phyloP scores from a whole-genome alignment of 2,113 vertebrate genomes.

The Chaetodon trifascialis region DNA sequence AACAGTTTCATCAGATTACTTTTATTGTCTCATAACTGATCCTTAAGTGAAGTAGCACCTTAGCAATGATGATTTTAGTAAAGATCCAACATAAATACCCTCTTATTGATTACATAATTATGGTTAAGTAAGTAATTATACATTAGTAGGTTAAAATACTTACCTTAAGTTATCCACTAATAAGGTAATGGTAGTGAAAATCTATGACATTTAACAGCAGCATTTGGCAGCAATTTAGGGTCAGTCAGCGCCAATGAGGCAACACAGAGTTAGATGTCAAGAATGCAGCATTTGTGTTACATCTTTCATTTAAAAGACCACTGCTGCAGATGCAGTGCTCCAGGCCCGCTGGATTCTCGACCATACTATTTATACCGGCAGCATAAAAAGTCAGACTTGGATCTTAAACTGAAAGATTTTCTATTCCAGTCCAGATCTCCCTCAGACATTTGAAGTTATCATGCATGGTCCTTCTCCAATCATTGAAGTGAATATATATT shows the following conservation, averaged over 20 bases:
- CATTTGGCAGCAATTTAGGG: background rate
- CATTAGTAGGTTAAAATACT: background rate
- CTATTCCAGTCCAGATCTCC: conserved; percentile 17
- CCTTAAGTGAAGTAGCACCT: background rate
- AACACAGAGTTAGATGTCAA: background rate
- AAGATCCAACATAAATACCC: background rate
- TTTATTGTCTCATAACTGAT: background rate
- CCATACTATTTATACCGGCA: background rate
- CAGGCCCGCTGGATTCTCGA: background rate
- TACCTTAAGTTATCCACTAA: background rate
- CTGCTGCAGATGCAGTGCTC: background rate
- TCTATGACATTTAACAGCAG: background rate
- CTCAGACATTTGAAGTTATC: conserved; percentile 34
- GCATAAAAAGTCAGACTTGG: background rate
- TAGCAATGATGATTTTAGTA: background rate
- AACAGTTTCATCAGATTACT: too few species aligned
- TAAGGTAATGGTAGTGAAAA: background rate
- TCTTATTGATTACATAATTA: background rate
- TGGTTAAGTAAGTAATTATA: background rate
- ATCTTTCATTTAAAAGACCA: background rate
- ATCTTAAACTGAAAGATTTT: conserved; percentile 13
- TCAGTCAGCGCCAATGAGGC: background rate
- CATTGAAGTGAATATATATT: conserved; percentile 42
- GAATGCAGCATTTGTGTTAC: background rate
- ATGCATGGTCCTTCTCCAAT: conserved; percentile 13